These are phyloP conservation scores for Eurosta solidaginis DNA, from an alignment of 1,140 invertebrate species.

Conservation along the genomic window DNA sequence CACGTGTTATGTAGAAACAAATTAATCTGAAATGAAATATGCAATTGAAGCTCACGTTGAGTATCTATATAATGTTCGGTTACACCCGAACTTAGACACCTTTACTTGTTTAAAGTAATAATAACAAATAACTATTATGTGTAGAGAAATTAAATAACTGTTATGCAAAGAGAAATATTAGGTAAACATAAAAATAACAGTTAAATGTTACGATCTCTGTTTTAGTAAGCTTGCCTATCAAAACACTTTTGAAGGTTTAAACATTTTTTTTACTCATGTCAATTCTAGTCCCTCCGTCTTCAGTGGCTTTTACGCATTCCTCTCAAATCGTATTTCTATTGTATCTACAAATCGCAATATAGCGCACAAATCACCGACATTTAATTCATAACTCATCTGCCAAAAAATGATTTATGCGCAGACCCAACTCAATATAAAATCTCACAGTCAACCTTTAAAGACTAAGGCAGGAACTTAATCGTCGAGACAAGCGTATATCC, in stretches of 20 bases:
- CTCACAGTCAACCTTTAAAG: not conserved
- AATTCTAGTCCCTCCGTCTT: not conserved
- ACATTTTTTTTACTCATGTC: not conserved
- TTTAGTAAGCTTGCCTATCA: not conserved
- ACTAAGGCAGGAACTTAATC: not conserved
- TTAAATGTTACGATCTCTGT: no score
- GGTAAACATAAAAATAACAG: no score
- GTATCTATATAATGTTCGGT: no score
- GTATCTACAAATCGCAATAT: constrained; percentile 1
- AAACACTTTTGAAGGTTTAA: not conserved
- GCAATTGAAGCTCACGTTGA: no score
- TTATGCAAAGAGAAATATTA: no score
- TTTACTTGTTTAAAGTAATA: no score
- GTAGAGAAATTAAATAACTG: no score
- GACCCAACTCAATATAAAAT: constrained; percentile 16
- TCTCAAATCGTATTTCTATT: not conserved
- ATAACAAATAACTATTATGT: no score
- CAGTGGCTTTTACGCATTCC: not conserved
- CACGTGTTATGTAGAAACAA: no score
- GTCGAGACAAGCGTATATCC: not conserved
- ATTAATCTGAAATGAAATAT: no score
- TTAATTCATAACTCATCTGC: constrained; percentile 26
- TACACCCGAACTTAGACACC: no score
- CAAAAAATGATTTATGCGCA: constrained; percentile 19
- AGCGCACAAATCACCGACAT: constrained; percentile 14